Percentiles rank a stretch among this genome's conserved stretches.
Evolutionary conservation across 2,113 vertebrate genomes (phyloP).

Genomic region (Fregata magnificens): DNA sequence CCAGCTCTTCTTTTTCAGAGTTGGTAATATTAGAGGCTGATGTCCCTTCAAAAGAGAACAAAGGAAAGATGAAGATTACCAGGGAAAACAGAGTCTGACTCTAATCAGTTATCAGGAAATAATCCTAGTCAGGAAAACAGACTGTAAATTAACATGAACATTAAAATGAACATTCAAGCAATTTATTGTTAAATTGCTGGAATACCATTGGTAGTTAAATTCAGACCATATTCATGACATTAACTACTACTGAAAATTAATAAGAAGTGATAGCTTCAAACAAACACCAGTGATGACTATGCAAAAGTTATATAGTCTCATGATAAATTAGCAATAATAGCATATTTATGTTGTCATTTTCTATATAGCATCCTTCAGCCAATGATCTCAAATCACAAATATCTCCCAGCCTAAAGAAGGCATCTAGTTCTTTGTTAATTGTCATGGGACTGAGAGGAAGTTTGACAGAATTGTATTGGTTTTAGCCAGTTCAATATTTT

Average conservation of each 20-base stretch:
- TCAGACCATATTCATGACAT: neutral
- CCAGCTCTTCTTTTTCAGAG: neutral
- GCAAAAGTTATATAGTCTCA: neutral
- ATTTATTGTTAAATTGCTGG: neutral
- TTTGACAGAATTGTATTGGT: neutral
- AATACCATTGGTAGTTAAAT: neutral
- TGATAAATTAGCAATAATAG: neutral
- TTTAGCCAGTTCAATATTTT: neutral
- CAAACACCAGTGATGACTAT: neutral
- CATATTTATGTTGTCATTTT: neutral
- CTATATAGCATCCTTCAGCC: neutral
- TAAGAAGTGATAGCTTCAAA: neutral
- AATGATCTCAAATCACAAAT: neutral
- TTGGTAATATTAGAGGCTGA: neutral
- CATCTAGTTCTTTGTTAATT: neutral
- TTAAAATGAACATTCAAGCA: neutral
- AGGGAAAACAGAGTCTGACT: neutral
- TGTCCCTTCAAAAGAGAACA: constrained; percentile 60
- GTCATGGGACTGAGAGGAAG: neutral
- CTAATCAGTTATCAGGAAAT: neutral
- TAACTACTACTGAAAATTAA: neutral
- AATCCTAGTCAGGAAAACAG: neutral
- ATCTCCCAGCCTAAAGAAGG: neutral
- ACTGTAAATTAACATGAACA: neutral
- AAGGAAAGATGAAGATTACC: neutral